Evolutionary conservation across 2,113 vertebrate species (phyloP).

Genomic region (Castor canadensis): DNA sequence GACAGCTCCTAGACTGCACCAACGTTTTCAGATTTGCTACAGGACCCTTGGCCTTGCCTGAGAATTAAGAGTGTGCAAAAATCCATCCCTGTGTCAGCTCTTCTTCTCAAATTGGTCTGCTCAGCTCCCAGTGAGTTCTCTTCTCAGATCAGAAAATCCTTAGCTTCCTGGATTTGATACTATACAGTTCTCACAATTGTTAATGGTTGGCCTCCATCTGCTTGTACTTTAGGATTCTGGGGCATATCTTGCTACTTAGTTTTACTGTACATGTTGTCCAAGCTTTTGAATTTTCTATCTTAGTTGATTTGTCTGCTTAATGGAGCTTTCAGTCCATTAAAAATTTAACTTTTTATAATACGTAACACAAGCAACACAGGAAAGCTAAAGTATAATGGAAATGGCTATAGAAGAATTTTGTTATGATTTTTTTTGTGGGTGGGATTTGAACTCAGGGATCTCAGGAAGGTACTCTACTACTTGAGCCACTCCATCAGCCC

Average conservation of each 20-base stretch:
- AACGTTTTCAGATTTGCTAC: not conserved
- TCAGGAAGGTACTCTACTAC: no score
- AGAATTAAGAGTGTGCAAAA: not conserved
- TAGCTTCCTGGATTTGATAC: not conserved
- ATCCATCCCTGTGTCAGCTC: not conserved
- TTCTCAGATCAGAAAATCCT: no score
- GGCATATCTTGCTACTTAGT: not conserved
- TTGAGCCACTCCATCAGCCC: no score
- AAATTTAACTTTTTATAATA: not conserved
- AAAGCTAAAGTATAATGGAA: not conserved
- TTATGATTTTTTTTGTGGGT: not conserved
- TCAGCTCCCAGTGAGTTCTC: not conserved
- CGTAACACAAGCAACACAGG: not conserved
- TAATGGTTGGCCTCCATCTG: not conserved
- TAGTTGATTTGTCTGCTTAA: not conserved
- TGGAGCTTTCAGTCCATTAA: not conserved
- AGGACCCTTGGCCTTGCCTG: not conserved
- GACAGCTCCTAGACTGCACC: not conserved
- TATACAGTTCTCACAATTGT: not conserved
- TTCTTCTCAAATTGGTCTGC: not conserved
- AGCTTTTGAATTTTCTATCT: not conserved
- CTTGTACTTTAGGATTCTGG: not conserved
- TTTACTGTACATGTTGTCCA: not conserved
- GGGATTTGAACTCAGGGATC: no score
- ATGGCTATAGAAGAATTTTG: not conserved